phyloP scores from a whole-genome alignment of 2,797 vertebrate species.

The Lacerta viridis region DNA sequence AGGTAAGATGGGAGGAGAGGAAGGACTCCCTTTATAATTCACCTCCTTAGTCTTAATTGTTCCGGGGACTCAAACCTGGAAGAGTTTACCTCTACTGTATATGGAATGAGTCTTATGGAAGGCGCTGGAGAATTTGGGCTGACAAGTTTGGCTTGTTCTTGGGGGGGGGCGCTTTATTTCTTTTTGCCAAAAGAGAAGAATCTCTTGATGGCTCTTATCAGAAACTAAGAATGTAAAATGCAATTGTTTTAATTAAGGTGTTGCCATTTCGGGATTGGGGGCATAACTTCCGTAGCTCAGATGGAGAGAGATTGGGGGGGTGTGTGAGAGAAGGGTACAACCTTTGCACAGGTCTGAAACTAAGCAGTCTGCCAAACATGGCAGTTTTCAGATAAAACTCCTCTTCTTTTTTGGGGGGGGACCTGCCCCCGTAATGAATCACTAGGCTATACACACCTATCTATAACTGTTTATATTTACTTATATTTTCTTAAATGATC shows the following conservation, averaged over 20 bases:
- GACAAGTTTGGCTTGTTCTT: constrained; percentile 17
- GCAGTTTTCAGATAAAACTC: background rate
- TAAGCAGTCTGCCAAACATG: background rate
- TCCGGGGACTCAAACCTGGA: background rate
- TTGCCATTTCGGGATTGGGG: background rate
- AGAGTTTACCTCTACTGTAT: background rate
- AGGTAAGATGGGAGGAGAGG: background rate
- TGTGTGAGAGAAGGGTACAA: no score
- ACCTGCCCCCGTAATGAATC: background rate
- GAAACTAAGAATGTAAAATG: background rate
- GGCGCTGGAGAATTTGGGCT: constrained; percentile 37
- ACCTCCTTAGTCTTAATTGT: background rate
- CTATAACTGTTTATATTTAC: background rate
- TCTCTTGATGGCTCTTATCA: constrained; percentile 15
- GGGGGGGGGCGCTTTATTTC: no score
- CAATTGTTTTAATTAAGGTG: background rate
- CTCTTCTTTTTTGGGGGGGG: background rate
- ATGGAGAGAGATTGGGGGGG: no score
- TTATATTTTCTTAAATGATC: background rate
- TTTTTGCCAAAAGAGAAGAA: background rate
- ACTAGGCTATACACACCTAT: background rate
- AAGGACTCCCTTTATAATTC: background rate
- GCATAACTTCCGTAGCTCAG: background rate
- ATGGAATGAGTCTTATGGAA: background rate
- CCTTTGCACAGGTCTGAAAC: background rate